Conservation (phyloP, 2,888 invertebrate genomes). For the Ochlodes sylvanus region DNA sequence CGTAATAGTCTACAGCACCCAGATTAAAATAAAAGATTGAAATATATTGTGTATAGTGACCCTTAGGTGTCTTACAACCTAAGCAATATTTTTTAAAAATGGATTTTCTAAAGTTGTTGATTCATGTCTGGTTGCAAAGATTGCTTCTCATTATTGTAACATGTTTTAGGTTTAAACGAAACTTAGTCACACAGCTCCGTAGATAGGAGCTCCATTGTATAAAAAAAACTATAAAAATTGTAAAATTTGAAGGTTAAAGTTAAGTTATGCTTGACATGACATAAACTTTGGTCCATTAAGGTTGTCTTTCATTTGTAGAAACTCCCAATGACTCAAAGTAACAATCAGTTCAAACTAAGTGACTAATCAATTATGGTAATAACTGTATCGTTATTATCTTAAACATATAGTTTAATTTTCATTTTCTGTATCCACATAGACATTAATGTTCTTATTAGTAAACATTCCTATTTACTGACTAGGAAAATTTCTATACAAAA, state of each 20-base stretch:
- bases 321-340: not conserved
- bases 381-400: too few relatives aligned
- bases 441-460: not conserved
- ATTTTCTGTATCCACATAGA: not conserved
- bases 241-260: constrained; percentile 75
- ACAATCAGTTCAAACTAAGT: too few relatives aligned
- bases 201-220: constrained; percentile 76
- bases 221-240: constrained; percentile 78
- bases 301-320: constrained; percentile 24
- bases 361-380: too few relatives aligned
- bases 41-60: constrained; percentile 55
- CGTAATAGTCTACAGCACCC: constrained; percentile 28
- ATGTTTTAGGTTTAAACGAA: constrained; percentile 65
- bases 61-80: constrained; percentile 56
- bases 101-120: constrained; percentile 73
- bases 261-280: constrained; percentile 58
- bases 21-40: constrained; percentile 38
- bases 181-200: constrained; percentile 77
- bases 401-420: too few relatives aligned
- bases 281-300: constrained; percentile 72
- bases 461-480: too few relatives aligned
- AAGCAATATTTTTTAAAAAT: constrained; percentile 68
- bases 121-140: constrained; percentile 62
- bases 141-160: constrained; percentile 66
- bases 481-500: too few relatives aligned